Evolutionary conservation across 1,140 invertebrate genomes (phyloP).

Genomic region (Dendrolimus kikuchii): DNA sequence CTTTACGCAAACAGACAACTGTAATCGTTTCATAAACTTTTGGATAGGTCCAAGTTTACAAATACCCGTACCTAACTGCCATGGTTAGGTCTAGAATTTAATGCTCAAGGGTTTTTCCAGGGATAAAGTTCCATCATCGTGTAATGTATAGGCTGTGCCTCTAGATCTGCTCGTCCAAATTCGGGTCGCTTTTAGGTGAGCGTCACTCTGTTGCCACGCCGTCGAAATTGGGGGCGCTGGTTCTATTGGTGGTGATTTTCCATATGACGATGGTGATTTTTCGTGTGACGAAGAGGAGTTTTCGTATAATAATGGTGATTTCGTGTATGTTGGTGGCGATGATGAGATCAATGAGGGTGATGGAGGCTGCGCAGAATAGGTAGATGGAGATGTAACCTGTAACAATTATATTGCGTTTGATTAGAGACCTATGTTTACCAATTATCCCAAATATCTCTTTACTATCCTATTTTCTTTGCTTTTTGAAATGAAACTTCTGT

Average conservation of each 20-base stretch:
- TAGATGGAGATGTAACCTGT: conserved; percentile 20
- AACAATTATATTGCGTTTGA: conserved; percentile 6
- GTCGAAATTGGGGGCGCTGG: conserved; percentile 27
- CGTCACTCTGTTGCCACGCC: conserved; percentile 46
- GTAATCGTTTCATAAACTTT: no score
- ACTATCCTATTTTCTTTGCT: no score
- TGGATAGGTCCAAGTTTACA: no score
- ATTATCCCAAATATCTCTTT: no score
- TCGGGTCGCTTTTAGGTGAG: conserved; percentile 53
- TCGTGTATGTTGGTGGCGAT: conserved; percentile 11
- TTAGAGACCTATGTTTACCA: no score
- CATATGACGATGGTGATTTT: conserved; percentile 10
- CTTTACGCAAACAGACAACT: no score
- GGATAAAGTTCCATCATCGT: conserved; percentile 53
- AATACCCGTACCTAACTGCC: no score
- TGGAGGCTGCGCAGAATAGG: neutral
- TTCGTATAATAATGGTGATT: conserved; percentile 6
- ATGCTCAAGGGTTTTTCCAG: conserved; percentile 31
- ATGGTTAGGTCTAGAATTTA: conserved; percentile 1
- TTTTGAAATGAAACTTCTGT: no score
- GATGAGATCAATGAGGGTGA: conserved; percentile 3
- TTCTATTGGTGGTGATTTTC: conserved; percentile 21
- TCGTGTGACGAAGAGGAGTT: conserved; percentile 8
- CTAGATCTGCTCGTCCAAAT: conserved; percentile 62
- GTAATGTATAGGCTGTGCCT: conserved; percentile 55